These are phyloP conservation scores for Plutella xylostella DNA, from an alignment of 2,888 invertebrate species.

Conservation along the genomic window DNA sequence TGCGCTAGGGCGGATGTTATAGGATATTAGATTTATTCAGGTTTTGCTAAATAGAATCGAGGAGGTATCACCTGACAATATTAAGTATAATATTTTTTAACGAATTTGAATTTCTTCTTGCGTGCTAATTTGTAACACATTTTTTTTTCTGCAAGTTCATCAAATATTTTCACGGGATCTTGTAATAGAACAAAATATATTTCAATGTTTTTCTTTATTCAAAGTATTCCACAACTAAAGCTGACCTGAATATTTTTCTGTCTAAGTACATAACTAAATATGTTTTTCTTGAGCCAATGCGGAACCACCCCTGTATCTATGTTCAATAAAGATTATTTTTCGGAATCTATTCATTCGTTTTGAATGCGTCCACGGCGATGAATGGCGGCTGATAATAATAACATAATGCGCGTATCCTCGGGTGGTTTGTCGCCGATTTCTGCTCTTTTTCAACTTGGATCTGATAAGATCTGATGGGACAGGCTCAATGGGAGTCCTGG, in stretches of 20 bases:
- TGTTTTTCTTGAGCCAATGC: neutral
- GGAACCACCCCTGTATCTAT: neutral
- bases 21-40: neutral
- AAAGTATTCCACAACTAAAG: too few relatives aligned
- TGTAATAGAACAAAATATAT: too few relatives aligned
- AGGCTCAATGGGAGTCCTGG: neutral
- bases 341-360: conserved; percentile 48
- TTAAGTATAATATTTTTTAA: neutral
- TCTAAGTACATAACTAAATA: too few relatives aligned
- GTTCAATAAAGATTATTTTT: conserved; percentile 36
- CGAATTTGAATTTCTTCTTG: neutral
- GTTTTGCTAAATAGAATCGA: neutral
- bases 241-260: too few relatives aligned
- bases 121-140: neutral
- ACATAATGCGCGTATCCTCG: conserved; percentile 36
- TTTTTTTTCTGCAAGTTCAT: neutral
- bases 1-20: neutral
- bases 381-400: conserved; percentile 53
- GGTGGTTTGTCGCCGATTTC: conserved; percentile 29
- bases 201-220: too few relatives aligned
- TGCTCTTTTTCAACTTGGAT: neutral
- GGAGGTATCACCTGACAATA: neutral
- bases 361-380: conserved; percentile 52
- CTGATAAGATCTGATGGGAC: conserved; percentile 1
- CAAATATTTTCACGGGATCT: neutral